Evolutionary conservation across 23 tunicate genomes (phyloP).

Genomic region (Aplidium turbinatum): DNA sequence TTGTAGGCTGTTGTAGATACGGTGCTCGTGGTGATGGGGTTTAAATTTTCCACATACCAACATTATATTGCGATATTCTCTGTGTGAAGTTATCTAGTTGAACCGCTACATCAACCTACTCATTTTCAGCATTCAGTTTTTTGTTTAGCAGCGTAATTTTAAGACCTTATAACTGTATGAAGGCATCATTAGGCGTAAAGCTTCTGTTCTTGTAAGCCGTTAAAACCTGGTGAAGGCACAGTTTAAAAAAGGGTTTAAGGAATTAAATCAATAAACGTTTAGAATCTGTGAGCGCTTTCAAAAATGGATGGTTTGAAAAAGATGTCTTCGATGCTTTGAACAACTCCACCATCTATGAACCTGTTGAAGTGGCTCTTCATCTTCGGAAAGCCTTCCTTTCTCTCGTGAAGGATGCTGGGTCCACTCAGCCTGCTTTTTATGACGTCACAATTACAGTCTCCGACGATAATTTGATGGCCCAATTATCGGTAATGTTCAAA

Average conservation of each 20-base stretch:
- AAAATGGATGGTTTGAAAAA: conserved; percentile 37
- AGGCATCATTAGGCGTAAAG: too few relatives aligned
- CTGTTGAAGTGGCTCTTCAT: conserved; percentile 17
- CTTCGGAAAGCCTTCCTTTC: conserved; percentile 29
- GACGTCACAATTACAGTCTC: conserved; percentile 30
- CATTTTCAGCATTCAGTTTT: conserved; percentile 2
- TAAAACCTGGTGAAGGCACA: too few relatives aligned
- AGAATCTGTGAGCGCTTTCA: conserved; percentile 31
- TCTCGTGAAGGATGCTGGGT: background rate
- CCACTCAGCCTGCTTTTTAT: conserved; percentile 23
- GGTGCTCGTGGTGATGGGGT: background rate
- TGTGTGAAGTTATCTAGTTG: background rate
- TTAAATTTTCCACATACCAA: background rate
- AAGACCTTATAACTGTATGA: background rate
- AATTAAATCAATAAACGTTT: background rate
- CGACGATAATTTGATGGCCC: background rate
- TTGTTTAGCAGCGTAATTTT: background rate
- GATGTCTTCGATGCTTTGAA: background rate
- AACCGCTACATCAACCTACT: background rate
- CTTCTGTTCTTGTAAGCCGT: too few relatives aligned
- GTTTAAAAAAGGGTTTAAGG: too few relatives aligned
- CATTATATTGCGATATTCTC: background rate
- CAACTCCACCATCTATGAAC: background rate
- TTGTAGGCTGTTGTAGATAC: too few relatives aligned
- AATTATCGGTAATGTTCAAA: conserved; percentile 24